A percentile compares a stretch with the other conserved stretches of the same genome.
Conservation (phyloP, 1,140 invertebrate genomes). For the Pararge aegeria region DNA sequence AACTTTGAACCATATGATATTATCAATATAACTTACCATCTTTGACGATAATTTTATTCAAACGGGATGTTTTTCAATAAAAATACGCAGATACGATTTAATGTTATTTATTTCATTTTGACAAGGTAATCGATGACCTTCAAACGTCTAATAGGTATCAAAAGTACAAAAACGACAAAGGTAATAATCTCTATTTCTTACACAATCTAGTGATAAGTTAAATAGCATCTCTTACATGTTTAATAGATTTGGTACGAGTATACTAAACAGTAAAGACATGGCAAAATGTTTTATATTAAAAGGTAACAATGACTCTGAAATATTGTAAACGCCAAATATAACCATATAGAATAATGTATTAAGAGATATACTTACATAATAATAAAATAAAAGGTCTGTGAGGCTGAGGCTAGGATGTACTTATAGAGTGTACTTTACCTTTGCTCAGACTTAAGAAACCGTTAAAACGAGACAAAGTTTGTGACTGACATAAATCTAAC, state of each 20-base stretch:
- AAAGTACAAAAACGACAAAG: constrained; percentile 73
- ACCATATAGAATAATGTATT: not conserved
- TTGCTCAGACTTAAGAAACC: too few species aligned
- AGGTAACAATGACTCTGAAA: constrained; percentile 48
- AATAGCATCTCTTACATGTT: constrained; percentile 64
- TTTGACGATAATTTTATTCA: not conserved
- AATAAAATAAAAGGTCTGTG: not conserved
- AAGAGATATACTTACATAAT: not conserved
- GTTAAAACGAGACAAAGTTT: too few species aligned
- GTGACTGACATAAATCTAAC: too few species aligned
- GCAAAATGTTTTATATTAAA: constrained; percentile 42
- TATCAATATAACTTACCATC: too few species aligned
- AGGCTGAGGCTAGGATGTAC: too few species aligned
- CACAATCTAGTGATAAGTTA: constrained; percentile 66
- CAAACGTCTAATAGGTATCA: constrained; percentile 73
- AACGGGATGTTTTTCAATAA: constrained; percentile 9
- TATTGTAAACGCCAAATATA: constrained; percentile 8
- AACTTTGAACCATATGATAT: too few species aligned
- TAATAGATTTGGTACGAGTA: constrained; percentile 63
- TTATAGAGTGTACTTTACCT: too few species aligned
- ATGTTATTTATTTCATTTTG: constrained; percentile 75
- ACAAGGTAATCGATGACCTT: constrained; percentile 77
- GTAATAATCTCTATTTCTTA: constrained; percentile 70
- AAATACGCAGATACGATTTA: constrained; percentile 51
- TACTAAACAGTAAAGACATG: constrained; percentile 39